Evolutionary conservation across 1,140 invertebrate species (phyloP), one percentile per base, ranked within the genome.

Genomic region (Piezodorus guildinii): DNA sequence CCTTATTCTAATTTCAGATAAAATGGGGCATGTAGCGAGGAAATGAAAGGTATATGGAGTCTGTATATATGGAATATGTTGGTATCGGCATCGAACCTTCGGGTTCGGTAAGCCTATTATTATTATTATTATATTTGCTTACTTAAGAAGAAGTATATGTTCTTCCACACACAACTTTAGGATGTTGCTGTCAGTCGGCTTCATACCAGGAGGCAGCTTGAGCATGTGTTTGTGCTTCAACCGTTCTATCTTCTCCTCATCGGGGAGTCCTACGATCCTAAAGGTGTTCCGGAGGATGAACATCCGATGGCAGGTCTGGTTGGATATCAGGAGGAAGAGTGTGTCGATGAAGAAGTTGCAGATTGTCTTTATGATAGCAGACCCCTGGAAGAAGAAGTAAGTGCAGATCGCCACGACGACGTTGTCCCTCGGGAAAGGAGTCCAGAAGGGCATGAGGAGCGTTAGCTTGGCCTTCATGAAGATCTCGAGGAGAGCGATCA

Each of bases 391-490:
- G n/a, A 44, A 39, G 58, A 60, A 39, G n/a, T 17, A 19, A 5
- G 43, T 39, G 8, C n/a, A 25, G 25, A 60, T 14, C 3, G 58
- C 58, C 4, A 43, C 15, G 3, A 16, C 16, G 5, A 17, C 17
- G 30, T 60, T 44, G 12, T 39, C 16, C n/a, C 30, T 43, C 1
- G 25, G 17, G 15, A 60, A 60, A 39, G 58, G 58, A 39, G 43
- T 60, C 58, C 58, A 60, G 21, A 60, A 60, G 16, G 58, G 58
- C 58, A 60, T 60, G 19, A 60, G 30, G 30, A 60, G 16, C 3
- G 3, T 43, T 1, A 43, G n/a, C n/a, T 39, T 39, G 3, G 25
- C 34, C 43, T 60, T 60, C 12, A 25, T 30, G 16, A 60, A 19
- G 17, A 44, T 25, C 17, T 60, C 58, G 17, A 39, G 2, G n/a